Evolutionary conservation across 2,888 invertebrate species (phyloP).

Genomic region (Podotricha telesiphe): DNA sequence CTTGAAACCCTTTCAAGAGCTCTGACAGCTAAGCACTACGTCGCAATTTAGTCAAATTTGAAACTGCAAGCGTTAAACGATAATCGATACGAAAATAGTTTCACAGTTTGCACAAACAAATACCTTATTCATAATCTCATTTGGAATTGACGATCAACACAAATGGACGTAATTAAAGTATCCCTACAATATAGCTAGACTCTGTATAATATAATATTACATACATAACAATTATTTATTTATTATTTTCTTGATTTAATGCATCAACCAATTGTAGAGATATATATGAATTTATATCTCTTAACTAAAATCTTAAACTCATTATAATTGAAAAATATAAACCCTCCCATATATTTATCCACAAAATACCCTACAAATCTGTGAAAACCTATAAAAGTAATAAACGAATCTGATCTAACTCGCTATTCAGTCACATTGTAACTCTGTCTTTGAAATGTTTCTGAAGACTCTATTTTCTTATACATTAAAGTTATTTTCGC

Average conservation of each 20-base stretch:
- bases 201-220: neutral
- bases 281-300: neutral
- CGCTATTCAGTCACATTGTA: constrained; percentile 37
- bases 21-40: too few species aligned
- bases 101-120: constrained; percentile 30
- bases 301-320: neutral
- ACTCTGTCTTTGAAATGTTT: constrained; percentile 36
- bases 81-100: constrained; percentile 38
- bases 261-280: too few species aligned
- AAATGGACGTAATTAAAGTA: neutral
- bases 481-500: constrained; percentile 14
- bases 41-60: too few species aligned
- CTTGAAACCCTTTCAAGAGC: too few species aligned
- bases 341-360: neutral
- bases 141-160: constrained; percentile 10
- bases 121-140: constrained; percentile 21
- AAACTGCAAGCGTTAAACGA: constrained; percentile 21
- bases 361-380: constrained; percentile 24
- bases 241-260: too few species aligned
- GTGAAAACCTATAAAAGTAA: constrained; percentile 41
- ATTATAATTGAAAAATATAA: neutral
- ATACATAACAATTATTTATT: neutral
- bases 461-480: constrained; percentile 11
- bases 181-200: neutral
- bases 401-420: constrained; percentile 45